Evolutionary conservation across 2,113 vertebrate species (phyloP).

Genomic region (Pomatorhinus ruficollis): DNA sequence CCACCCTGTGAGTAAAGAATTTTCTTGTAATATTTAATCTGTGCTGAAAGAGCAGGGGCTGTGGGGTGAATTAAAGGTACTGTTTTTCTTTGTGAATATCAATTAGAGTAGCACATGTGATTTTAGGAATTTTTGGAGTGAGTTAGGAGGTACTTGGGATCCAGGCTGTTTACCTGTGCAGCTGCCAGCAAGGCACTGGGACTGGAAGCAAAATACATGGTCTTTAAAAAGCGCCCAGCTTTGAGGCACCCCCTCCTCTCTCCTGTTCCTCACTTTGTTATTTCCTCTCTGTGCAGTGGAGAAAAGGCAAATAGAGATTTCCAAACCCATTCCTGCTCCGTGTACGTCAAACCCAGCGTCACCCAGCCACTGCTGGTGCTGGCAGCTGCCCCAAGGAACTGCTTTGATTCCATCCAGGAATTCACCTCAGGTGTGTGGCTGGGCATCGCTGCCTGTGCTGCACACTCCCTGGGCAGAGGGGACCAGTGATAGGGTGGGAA

Average conservation of each 20-base stretch:
- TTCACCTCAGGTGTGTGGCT: neutral
- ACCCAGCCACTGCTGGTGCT: neutral
- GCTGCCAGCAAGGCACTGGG: neutral
- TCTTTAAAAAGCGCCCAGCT: neutral
- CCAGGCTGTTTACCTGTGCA: neutral
- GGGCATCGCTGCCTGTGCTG: neutral
- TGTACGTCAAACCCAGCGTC: rapidly evolving
- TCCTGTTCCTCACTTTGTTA: rapidly evolving
- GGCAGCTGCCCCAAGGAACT: neutral
- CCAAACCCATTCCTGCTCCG: rapidly evolving
- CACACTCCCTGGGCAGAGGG: rapidly evolving
- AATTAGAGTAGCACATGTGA: neutral
- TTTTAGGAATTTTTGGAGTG: neutral
- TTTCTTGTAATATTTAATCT: neutral
- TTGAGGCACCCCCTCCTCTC: neutral
- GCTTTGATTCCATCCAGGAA: neutral
- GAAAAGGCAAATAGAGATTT: neutral
- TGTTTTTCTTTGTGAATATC: neutral
- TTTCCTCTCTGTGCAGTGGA: neutral
- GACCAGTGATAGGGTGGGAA: rapidly evolving
- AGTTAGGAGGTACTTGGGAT: neutral
- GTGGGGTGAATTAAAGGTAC: neutral
- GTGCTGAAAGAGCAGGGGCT: neutral
- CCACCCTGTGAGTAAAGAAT: neutral
- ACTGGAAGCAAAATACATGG: neutral